Evolutionary conservation across 2,113 vertebrate species (phyloP).

Genomic region (Prionailurus viverrinus): DNA sequence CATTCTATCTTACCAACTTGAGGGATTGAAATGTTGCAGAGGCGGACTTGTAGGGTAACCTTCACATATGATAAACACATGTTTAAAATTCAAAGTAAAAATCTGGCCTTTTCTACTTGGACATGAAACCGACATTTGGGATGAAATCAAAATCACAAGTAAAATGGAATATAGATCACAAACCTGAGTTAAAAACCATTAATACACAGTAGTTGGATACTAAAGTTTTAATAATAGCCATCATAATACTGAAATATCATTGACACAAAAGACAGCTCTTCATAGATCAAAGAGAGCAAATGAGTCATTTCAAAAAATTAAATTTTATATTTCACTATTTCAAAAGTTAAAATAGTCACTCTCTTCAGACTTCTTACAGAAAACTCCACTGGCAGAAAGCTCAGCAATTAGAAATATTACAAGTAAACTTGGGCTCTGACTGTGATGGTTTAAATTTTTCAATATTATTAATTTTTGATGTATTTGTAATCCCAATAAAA

Average conservation of each 20-base stretch:
- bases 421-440: slow-evolving; percentile 3
- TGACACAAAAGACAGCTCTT: neutral
- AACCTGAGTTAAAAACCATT: neutral
- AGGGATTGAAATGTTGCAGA: neutral
- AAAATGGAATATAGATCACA: slow-evolving; percentile 40
- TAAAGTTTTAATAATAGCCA: slow-evolving; percentile 3
- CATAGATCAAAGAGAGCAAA: neutral
- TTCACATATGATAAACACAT: slow-evolving; percentile 32
- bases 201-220: neutral
- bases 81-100: slow-evolving; percentile 70
- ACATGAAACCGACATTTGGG: slow-evolving; percentile 38
- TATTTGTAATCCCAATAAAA: neutral
- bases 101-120: slow-evolving; percentile 59
- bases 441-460: neutral
- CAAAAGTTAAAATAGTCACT: neutral
- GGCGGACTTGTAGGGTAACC: neutral
- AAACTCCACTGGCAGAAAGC: neutral
- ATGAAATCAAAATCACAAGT: slow-evolving; percentile 38
- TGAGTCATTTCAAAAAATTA: neutral
- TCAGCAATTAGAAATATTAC: slow-evolving; percentile 14
- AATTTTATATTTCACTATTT: slow-evolving; percentile 26
- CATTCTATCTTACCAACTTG: neutral
- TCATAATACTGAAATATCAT: slow-evolving; percentile 34
- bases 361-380: neutral
- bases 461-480: neutral